Base-by-base conservation (phyloP, 2,797 vertebrate species). In the Oophaga sylvatica region DNA sequence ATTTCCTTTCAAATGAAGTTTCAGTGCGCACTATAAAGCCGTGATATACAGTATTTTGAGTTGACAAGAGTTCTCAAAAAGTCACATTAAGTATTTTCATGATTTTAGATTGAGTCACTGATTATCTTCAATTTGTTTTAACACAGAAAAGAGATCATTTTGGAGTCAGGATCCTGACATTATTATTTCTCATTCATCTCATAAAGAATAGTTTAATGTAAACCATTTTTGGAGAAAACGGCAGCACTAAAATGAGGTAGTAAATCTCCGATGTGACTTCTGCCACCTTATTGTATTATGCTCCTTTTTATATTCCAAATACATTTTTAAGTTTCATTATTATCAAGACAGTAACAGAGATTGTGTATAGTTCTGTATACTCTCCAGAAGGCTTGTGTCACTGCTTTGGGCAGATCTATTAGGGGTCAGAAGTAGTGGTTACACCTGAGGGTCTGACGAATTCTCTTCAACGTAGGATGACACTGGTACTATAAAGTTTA, bases 61-160 rank as follows among this genome's bases (percentile, higher is more conserved):
- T 53, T 48, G 35, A 48, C 73, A 11, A n/a, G 68, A 76, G 26
- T 31, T 63, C 57, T 77, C 75, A 60, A 59, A 82, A 67, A 76
- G 70, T 75, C 67, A 76, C 35, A 11, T 26, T 56, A 87, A 60
- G 79, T 87, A 82, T 73, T 62, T 60, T 35, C 73, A 22, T 29
- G 67, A 87, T 87, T 87, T 73, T 35, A 63, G 45, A 26, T 26
- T 26, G 77, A 26, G 45, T 81, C 63, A 26, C 41, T 67, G 67
- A 81, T 73, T 65, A 76, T 41, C 29, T 68, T 63, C 56, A 53
- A 29, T 77, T 83, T 83, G 59, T 83, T 78, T 87, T 78, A 83
- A 41, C 86, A 87, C n/a, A 81, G 57, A 56, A 68, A 83, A 78
- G 60, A 83, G 86, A 87, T 83, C 68, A 65, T 48, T 62, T 82